Conservation (phyloP, 2,797 vertebrate genomes). For the Dallia pectoralis region DNA sequence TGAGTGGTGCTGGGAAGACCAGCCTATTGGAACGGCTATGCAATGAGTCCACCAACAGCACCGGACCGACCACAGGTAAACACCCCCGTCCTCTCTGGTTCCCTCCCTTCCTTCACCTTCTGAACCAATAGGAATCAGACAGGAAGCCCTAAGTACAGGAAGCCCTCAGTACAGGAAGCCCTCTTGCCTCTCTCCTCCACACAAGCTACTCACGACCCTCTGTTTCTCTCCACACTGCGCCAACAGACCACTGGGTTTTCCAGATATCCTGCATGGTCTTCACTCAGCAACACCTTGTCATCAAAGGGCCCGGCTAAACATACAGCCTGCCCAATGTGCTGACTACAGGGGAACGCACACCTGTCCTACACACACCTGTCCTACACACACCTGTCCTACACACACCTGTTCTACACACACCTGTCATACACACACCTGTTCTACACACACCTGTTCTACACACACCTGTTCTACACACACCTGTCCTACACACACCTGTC, state of each 20-base stretch:
- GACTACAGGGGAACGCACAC: conserved; percentile 32
- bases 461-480: no score
- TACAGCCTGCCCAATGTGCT: conserved; percentile 42
- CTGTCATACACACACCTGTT: no score
- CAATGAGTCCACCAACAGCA: conserved; percentile 84
- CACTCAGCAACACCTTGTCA: conserved; percentile 40
- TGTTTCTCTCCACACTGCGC: conserved; percentile 52
- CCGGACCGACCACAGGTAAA: conserved; percentile 92
- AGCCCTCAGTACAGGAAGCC: no score
- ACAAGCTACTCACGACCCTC: conserved; percentile 39
- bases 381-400: no score
- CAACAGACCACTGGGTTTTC: conserved; percentile 57
- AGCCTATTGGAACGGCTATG: conserved; percentile 93
- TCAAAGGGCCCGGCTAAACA: conserved; percentile 41
- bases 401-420: no score
- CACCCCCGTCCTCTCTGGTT: not conserved
- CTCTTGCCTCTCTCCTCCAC: not conserved
- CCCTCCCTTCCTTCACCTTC: not conserved
- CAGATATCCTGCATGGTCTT: conserved; percentile 51
- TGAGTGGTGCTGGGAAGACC: conserved; percentile 94
- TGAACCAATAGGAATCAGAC: no score
- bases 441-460: no score
- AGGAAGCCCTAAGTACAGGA: not conserved
- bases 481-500: no score
- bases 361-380: no score